Percentiles rank a stretch among this genome's conserved stretches.
Evolutionary conservation across 2,113 vertebrate genomes (phyloP).

Genomic region (Eulemur macaco): DNA sequence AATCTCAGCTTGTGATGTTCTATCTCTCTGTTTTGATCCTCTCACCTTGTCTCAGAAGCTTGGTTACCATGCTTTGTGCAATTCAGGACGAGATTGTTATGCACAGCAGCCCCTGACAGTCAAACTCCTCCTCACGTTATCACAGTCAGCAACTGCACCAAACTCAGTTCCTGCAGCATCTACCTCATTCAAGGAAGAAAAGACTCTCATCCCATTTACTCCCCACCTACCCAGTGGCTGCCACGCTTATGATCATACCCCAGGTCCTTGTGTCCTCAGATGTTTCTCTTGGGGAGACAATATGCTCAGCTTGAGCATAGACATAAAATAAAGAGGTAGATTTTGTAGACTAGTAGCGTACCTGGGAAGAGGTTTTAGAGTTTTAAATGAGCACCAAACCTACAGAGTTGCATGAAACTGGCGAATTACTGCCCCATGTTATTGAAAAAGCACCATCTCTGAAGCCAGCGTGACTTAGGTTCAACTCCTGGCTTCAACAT

Average conservation of each 20-base stretch:
- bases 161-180: no score
- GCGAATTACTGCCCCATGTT: background rate
- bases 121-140: fast-evolving
- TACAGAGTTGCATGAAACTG: background rate
- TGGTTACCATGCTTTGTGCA: no score
- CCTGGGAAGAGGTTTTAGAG: background rate
- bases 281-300: background rate
- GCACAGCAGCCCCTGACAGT: no score
- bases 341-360: no score
- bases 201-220: no score
- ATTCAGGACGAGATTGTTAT: background rate
- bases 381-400: background rate
- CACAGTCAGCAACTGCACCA: background rate
- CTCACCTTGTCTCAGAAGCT: background rate
- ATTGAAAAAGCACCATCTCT: background rate
- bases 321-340: background rate
- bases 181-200: background rate
- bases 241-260: background rate
- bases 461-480: background rate
- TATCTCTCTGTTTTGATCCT: background rate
- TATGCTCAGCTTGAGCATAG: background rate
- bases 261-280: background rate
- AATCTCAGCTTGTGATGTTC: no score
- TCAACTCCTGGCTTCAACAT: background rate
- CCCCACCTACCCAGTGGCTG: background rate